Percentiles rank a stretch among this genome's conserved stretches.
phyloP scores from a whole-genome alignment of 2,113 vertebrate species.

The Myrmecophaga tridactyla region DNA sequence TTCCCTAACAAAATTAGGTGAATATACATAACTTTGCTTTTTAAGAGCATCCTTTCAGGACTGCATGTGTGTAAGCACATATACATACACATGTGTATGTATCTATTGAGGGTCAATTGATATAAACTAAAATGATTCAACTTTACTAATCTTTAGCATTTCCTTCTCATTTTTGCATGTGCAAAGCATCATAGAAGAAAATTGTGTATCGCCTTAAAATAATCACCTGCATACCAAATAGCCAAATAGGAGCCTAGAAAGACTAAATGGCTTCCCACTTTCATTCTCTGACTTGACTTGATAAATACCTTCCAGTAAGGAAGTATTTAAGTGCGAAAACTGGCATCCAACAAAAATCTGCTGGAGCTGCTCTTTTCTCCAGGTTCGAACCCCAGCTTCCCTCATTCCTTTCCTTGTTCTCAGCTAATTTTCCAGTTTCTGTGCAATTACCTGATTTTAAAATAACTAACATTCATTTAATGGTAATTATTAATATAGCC shows the following conservation, averaged over 20 bases:
- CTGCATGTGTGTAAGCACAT: neutral
- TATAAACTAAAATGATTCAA: neutral
- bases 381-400: neutral
- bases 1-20: slow-evolving; percentile 20
- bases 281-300: neutral
- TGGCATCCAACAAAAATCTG: neutral
- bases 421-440: neutral
- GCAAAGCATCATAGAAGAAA: neutral
- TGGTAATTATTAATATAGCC: neutral
- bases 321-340: neutral
- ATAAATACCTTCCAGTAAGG: neutral
- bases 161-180: neutral
- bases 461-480: neutral
- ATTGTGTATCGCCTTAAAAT: neutral
- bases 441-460: neutral
- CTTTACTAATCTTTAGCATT: neutral
- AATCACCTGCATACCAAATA: neutral
- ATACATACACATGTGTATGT: neutral
- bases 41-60: neutral
- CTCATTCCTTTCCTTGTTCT: neutral
- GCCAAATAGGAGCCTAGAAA: neutral
- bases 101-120: neutral
- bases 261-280: neutral
- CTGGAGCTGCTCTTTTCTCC: neutral
- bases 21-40: neutral